These are phyloP conservation scores for Sparidentex hasta DNA, from an alignment of 2,797 vertebrate genomes.

Conservation along the genomic window DNA sequence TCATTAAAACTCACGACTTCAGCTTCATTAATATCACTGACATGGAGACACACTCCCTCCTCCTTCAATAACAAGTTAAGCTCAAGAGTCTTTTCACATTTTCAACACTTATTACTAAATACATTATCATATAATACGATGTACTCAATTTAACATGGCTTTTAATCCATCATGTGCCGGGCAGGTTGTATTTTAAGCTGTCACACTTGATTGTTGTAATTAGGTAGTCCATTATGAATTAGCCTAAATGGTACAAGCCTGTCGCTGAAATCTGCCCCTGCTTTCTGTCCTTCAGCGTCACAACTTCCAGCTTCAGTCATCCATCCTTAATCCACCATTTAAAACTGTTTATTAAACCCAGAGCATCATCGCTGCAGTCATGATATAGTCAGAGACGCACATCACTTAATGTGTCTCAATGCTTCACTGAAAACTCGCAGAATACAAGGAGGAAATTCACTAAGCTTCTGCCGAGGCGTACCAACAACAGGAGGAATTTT, in stretches of 20 bases:
- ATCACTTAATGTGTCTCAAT: not conserved
- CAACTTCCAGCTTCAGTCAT: conserved; percentile 10
- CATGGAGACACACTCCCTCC: not conserved
- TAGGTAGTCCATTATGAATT: conserved; percentile 3
- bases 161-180: conserved; percentile 12
- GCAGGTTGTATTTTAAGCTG: conserved; percentile 37
- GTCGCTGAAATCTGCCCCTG: not conserved
- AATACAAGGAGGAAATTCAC: not conserved
- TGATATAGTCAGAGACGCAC: not conserved
- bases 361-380: not conserved
- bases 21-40: not conserved
- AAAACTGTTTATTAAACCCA: conserved; percentile 2
- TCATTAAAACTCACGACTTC: not conserved
- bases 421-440: not conserved
- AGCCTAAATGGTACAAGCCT: not conserved
- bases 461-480: not conserved
- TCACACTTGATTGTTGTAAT: conserved; percentile 32
- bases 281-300: conserved; percentile 13
- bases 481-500: not conserved
- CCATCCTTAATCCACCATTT: conserved; percentile 11
- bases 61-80: not conserved
- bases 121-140: not conserved
- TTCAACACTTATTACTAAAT: conserved; percentile 3
- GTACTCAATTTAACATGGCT: not conserved
- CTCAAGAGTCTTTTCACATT: not conserved